These are phyloP conservation scores for Malacosoma neustria DNA, from an alignment of 2,888 invertebrate genomes.

Conservation along the genomic window DNA sequence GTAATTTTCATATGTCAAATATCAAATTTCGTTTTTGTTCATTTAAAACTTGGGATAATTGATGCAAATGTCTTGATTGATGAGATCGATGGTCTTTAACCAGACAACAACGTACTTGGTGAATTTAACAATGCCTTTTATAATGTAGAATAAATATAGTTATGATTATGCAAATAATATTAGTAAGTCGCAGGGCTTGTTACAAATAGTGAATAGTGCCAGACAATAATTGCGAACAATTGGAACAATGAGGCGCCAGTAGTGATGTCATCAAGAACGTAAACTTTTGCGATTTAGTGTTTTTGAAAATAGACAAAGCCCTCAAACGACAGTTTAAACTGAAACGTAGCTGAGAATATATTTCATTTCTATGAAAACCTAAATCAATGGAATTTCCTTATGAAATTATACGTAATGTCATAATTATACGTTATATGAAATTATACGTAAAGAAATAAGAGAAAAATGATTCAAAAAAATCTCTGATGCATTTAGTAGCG, in stretches of 20 bases:
- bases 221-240: slow-evolving; percentile 66
- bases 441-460: too few species aligned
- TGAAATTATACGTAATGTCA: too few species aligned
- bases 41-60: slow-evolving; percentile 46
- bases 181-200: slow-evolving; percentile 42
- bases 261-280: slow-evolving; percentile 55
- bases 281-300: too few species aligned
- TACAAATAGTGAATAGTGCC: slow-evolving; percentile 25
- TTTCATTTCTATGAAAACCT: too few species aligned
- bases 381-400: too few species aligned
- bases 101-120: slow-evolving; percentile 24
- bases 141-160: slow-evolving; percentile 40
- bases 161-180: slow-evolving; percentile 53
- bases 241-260: slow-evolving; percentile 60
- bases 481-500: too few species aligned
- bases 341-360: too few species aligned
- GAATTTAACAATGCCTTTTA: slow-evolving; percentile 37
- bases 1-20: slow-evolving; percentile 26
- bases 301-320: too few species aligned
- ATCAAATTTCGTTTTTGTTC: slow-evolving; percentile 50
- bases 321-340: too few species aligned
- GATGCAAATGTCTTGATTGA: slow-evolving; percentile 54
- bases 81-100: slow-evolving; percentile 52
- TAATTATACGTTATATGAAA: too few species aligned
- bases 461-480: too few species aligned